Evolutionary conservation across 2,888 invertebrate genomes (phyloP).

Genomic region (Nemotelus nigrinus): DNA sequence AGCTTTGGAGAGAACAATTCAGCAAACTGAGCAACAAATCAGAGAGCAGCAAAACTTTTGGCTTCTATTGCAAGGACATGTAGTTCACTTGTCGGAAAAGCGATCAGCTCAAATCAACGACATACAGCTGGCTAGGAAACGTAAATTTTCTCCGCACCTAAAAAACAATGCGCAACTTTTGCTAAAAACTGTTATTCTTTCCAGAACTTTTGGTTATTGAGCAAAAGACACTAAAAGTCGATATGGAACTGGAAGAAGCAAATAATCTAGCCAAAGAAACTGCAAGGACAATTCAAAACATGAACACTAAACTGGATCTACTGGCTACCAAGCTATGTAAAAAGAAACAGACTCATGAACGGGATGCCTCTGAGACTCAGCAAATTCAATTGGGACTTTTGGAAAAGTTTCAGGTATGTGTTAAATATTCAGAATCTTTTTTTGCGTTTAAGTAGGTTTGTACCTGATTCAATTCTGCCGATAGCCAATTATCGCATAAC

Average conservation of each 20-base stretch:
- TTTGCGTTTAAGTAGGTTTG: background rate
- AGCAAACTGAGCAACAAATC: slow-evolving; percentile 70
- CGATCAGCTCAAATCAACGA: slow-evolving; percentile 75
- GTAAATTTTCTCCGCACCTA: slow-evolving; percentile 63
- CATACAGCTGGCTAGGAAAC: slow-evolving; percentile 77
- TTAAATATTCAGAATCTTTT: background rate
- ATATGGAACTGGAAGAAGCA: slow-evolving; percentile 71
- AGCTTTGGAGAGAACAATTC: slow-evolving; percentile 73
- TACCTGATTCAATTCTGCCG: background rate
- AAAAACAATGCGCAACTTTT: background rate
- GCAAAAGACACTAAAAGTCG: slow-evolving; percentile 77
- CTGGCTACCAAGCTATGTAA: slow-evolving; percentile 69
- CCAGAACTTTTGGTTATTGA: slow-evolving; percentile 70
- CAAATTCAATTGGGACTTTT: slow-evolving; percentile 67
- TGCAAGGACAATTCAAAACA: slow-evolving; percentile 69
- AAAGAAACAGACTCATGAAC: slow-evolving; percentile 67
- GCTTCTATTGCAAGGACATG: slow-evolving; percentile 79
- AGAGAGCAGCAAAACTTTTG: slow-evolving; percentile 77
- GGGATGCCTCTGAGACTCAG: slow-evolving; percentile 69
- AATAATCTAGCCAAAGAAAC: slow-evolving; percentile 69
- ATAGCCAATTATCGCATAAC: background rate
- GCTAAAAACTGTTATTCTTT: slow-evolving; percentile 46
- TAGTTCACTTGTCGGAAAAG: slow-evolving; percentile 75
- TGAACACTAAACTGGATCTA: slow-evolving; percentile 71
- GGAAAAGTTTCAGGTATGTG: slow-evolving; percentile 66